These are phyloP conservation scores for Syngnathus rostellatus DNA, from an alignment of 2,797 vertebrate species.

Conservation along the genomic window DNA sequence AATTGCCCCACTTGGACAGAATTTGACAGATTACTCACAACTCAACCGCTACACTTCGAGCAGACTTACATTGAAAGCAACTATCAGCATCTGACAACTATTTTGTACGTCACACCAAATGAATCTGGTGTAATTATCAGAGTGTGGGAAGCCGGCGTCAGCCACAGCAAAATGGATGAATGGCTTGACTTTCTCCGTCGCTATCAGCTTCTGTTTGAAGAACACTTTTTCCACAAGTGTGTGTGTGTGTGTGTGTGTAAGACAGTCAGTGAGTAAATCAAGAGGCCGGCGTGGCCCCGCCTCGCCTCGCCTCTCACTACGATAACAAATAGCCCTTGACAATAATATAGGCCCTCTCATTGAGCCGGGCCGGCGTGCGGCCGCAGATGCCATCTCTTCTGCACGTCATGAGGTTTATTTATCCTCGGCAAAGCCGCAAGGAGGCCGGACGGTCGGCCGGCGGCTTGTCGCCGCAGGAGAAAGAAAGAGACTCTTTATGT, in stretches of 20 bases:
- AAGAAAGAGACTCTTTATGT: slow-evolving; percentile 62
- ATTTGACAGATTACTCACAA: too few species aligned
- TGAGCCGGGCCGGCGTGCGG: slow-evolving; percentile 35
- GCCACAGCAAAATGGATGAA: background rate
- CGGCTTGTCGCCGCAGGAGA: slow-evolving; percentile 34
- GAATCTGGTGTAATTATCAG: background rate
- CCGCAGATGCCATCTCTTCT: slow-evolving; percentile 49
- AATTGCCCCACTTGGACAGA: background rate
- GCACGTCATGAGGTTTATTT: slow-evolving; percentile 63
- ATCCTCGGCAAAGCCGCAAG: slow-evolving; percentile 58
- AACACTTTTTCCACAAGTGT: slow-evolving; percentile 12
- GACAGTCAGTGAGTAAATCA: slow-evolving; percentile 60
- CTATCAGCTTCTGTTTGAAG: slow-evolving; percentile 9
- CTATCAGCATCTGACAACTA: too few species aligned
- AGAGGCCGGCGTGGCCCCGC: slow-evolving; percentile 37
- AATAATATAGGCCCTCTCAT: slow-evolving; percentile 55
- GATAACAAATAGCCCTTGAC: slow-evolving; percentile 59
- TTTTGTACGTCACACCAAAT: background rate
- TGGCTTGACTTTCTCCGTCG: background rate
- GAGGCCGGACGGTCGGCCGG: slow-evolving; percentile 41
- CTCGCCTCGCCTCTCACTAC: slow-evolving; percentile 38
- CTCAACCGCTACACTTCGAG: too few species aligned
- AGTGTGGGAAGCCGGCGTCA: background rate
- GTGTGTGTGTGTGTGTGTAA: slow-evolving; percentile 17
- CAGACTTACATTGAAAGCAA: too few species aligned